phyloP scores from a whole-genome alignment of 1,140 invertebrate genomes.

The Lucilia cuprina region DNA sequence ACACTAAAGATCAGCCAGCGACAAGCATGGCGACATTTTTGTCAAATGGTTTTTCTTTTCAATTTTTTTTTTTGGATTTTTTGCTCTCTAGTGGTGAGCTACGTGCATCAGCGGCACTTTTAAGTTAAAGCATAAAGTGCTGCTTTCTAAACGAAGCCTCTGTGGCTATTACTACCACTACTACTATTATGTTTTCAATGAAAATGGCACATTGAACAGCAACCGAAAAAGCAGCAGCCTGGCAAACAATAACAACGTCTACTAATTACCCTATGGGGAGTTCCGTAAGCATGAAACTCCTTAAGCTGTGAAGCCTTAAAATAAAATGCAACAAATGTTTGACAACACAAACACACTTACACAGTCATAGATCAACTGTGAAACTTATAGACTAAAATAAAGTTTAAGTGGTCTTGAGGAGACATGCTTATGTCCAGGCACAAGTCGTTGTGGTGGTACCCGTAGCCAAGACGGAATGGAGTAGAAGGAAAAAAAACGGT shows the following conservation, averaged over 20 bases:
- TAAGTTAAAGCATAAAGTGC: neutral
- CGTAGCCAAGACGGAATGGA: neutral
- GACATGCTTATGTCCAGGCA: neutral
- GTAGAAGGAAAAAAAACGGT: neutral
- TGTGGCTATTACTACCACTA: too few relatives aligned
- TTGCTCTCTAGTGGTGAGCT: neutral
- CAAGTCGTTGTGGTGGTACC: too few relatives aligned
- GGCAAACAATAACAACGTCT: conserved; percentile 24
- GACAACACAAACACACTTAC: neutral
- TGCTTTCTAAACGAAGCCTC: neutral
- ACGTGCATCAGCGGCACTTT: conserved; percentile 19
- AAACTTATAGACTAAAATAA: neutral
- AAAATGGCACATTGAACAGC: conserved; percentile 3
- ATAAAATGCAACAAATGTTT: neutral
- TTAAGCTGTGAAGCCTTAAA: neutral
- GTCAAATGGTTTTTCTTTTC: conserved; percentile 5
- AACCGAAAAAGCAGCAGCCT: neutral
- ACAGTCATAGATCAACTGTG: neutral
- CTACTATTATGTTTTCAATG: neutral
- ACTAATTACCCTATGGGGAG: conserved; percentile 26
- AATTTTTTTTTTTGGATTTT: neutral
- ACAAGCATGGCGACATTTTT: conserved; percentile 16
- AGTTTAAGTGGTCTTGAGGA: neutral
- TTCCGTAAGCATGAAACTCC: neutral
- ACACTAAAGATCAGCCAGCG: conserved; percentile 7